A percentile compares a stretch with the other conserved stretches of the same genome.
These are phyloP conservation scores for Coccyzus lansbergi DNA, from an alignment of 2,797 vertebrate species.

Conservation along the genomic window DNA sequence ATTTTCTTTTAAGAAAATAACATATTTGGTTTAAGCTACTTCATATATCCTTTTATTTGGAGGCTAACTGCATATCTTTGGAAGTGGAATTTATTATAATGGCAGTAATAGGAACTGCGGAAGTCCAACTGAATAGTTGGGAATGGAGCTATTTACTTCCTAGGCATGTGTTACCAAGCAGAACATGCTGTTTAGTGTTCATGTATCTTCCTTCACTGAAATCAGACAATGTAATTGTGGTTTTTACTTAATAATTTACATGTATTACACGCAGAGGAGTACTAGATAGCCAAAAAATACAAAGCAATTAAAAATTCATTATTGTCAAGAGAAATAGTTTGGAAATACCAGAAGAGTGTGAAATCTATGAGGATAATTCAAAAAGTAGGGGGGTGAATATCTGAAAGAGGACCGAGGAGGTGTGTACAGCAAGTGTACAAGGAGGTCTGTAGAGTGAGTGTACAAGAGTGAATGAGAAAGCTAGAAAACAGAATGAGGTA, in stretches of 20 bases:
- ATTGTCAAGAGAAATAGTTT: background rate
- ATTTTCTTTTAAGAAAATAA: background rate
- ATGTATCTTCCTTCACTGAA: background rate
- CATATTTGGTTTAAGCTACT: background rate
- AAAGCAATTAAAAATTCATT: background rate
- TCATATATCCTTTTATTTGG: background rate
- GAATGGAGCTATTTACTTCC: background rate
- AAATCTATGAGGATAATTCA: background rate
- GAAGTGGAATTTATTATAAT: background rate
- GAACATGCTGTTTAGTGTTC: background rate
- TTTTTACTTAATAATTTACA: background rate
- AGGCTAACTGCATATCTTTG: background rate
- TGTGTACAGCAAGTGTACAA: too few species aligned
- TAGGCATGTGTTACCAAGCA: background rate
- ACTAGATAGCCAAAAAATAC: background rate
- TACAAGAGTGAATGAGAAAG: background rate
- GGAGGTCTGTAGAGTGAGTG: too few species aligned
- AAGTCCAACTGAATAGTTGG: background rate
- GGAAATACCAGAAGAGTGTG: background rate
- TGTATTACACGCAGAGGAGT: background rate
- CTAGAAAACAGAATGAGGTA: background rate
- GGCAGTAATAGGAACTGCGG: background rate
- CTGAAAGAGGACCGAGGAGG: background rate
- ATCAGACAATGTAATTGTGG: background rate
- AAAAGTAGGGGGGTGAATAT: background rate